Evolutionary conservation across 2,888 invertebrate species (phyloP).

Genomic region (Volucella inflata): DNA sequence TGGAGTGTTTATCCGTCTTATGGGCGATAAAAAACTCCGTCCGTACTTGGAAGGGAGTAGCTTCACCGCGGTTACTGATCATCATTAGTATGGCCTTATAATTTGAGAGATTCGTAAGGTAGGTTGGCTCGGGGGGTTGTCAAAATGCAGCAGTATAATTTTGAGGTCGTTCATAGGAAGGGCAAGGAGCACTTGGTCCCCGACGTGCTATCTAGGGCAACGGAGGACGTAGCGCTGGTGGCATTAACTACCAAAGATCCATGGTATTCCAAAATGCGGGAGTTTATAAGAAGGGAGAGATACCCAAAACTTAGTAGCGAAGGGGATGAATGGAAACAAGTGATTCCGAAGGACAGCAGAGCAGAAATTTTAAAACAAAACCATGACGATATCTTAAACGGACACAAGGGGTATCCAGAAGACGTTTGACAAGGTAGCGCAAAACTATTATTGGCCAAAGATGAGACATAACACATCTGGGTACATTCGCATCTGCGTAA

Average conservation of each 20-base stretch:
- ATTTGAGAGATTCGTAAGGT: slow-evolving; percentile 51
- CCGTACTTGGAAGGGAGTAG: slow-evolving; percentile 53
- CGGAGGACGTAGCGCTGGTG: too few relatives aligned
- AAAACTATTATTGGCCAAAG: slow-evolving; percentile 17
- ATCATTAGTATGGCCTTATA: slow-evolving; percentile 51
- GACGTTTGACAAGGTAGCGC: not conserved
- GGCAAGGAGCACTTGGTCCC: slow-evolving; percentile 43
- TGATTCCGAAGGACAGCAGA: not conserved
- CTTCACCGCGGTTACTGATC: slow-evolving; percentile 56
- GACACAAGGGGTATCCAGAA: slow-evolving; percentile 17
- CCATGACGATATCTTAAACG: slow-evolving; percentile 4
- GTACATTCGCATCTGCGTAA: not conserved
- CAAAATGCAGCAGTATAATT: slow-evolving; percentile 44
- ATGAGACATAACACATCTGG: not conserved
- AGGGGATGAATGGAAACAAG: not conserved
- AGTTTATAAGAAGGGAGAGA: too few relatives aligned
- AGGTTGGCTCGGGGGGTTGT: slow-evolving; percentile 53
- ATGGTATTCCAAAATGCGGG: too few relatives aligned
- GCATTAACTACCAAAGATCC: too few relatives aligned
- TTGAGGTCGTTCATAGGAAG: slow-evolving; percentile 42
- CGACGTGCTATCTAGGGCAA: slow-evolving; percentile 7
- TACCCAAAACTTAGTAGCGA: not conserved
- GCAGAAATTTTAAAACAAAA: not conserved
- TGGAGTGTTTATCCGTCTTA: slow-evolving; percentile 59
- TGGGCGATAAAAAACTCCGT: slow-evolving; percentile 58